These are phyloP conservation scores for Glomeris maerens DNA, from an alignment of 1,140 invertebrate species.

Conservation along the genomic window DNA sequence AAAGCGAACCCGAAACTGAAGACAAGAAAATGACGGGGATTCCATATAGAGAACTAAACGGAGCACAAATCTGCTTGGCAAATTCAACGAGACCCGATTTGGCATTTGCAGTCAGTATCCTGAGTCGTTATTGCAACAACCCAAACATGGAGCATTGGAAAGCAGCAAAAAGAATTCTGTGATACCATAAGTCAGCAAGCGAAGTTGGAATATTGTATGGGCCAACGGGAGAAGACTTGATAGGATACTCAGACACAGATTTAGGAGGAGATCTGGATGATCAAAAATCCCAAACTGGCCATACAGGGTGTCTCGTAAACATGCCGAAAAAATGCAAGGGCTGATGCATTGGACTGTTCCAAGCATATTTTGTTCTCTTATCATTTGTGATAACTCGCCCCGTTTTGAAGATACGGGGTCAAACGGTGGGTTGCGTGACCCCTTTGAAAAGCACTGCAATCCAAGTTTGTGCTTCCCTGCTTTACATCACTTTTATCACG, in stretches of 20 bases:
- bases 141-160: background rate
- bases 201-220: background rate
- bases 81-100: background rate
- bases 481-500: no score
- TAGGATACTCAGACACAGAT: conserved; percentile 7
- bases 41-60: conserved; percentile 3
- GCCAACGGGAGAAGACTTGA: background rate
- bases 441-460: no score
- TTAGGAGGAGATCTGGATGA: background rate
- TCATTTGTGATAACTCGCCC: no score
- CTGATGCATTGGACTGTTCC: no score
- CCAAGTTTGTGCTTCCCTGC: no score
- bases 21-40: no score
- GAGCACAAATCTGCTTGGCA: conserved; percentile 6
- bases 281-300: conserved; percentile 8
- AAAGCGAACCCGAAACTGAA: background rate
- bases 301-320: no score
- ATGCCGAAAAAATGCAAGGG: no score
- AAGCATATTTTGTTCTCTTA: no score
- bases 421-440: no score
- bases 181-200: conserved; percentile 7
- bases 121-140: conserved; percentile 5
- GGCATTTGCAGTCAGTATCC: background rate
- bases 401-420: no score
- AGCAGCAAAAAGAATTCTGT: conserved; percentile 3